A percentile compares a stretch with the other conserved stretches of the same genome.
phyloP scores from a whole-genome alignment of 2,113 vertebrate species.

The Taxidea taxus region DNA sequence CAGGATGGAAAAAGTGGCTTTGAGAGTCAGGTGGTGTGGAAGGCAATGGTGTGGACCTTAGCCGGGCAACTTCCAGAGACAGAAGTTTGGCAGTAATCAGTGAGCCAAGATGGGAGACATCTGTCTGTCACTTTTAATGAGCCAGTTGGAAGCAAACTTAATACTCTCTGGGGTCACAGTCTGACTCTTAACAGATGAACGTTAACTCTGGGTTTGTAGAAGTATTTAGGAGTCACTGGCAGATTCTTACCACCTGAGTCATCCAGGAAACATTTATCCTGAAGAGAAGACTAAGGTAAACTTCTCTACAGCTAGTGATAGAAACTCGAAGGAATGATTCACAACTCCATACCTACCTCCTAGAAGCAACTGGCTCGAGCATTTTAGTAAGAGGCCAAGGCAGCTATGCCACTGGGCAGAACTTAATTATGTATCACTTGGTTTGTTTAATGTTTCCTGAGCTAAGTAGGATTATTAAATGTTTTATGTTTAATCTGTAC shows the following conservation, averaged over 20 bases:
- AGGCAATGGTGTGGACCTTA: neutral
- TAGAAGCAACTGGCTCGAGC: neutral
- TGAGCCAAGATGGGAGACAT: neutral
- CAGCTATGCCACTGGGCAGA: neutral
- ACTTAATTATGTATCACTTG: slow-evolving; percentile 43
- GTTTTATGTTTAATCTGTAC: slow-evolving; percentile 43
- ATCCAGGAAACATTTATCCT: neutral
- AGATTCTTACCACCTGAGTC: neutral
- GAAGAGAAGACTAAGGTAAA: neutral
- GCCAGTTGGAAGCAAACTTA: neutral
- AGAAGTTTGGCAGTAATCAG: neutral
- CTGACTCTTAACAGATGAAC: neutral
- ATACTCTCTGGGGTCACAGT: neutral
- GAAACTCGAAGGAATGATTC: neutral
- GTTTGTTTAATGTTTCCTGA: slow-evolving; percentile 34
- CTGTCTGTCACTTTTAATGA: neutral
- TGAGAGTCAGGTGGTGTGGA: neutral
- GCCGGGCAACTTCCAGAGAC: neutral
- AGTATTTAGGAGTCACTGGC: neutral
- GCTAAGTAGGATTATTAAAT: slow-evolving; percentile 50
- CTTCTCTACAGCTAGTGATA: neutral
- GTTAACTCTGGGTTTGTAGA: neutral
- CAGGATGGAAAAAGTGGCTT: neutral
- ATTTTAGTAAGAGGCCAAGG: slow-evolving; percentile 5
- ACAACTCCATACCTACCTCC: neutral